A percentile compares a stretch with the other conserved stretches of the same genome.
Evolutionary conservation across 2,888 invertebrate genomes (phyloP).

Genomic region (Lagria hirta): DNA sequence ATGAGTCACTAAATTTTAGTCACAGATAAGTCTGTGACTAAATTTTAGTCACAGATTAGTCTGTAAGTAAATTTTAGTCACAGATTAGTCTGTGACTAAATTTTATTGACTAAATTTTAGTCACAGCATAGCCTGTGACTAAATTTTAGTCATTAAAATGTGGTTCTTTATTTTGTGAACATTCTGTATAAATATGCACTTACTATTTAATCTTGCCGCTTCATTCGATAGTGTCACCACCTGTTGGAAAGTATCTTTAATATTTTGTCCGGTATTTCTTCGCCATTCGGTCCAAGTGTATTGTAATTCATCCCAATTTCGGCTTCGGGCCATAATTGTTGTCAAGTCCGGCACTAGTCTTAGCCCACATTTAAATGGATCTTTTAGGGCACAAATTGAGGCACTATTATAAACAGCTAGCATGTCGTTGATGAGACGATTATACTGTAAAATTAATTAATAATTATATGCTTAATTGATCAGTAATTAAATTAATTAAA

Average conservation of each 20-base stretch:
- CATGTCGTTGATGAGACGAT: constrained; percentile 86
- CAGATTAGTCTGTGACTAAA: too few species aligned
- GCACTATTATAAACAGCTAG: constrained; percentile 83
- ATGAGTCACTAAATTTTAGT: constrained; percentile 8
- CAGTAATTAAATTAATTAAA: too few species aligned
- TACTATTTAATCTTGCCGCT: constrained; percentile 78
- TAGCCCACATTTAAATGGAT: constrained; percentile 79
- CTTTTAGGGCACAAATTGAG: constrained; percentile 80
- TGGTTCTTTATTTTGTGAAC: too few species aligned
- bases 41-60: too few species aligned
- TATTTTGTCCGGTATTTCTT: constrained; percentile 76
- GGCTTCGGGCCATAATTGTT: constrained; percentile 74
- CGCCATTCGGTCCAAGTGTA: constrained; percentile 91
- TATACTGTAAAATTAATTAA: constrained; percentile 78
- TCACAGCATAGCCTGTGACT: too few species aligned
- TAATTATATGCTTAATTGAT: too few species aligned
- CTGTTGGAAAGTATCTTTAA: constrained; percentile 79
- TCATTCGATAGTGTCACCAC: constrained; percentile 78
- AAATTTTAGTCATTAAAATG: background rate
- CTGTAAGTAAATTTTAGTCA: too few species aligned
- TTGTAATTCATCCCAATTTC: constrained; percentile 87
- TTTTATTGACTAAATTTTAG: too few species aligned
- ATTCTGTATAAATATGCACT: constrained; percentile 47
- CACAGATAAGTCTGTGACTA: too few species aligned
- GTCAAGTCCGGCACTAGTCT: constrained; percentile 77